A percentile compares a stretch with the other conserved stretches of the same genome.
Conservation (phyloP, 2,888 invertebrate species). For the Punctoribates punctum region DNA sequence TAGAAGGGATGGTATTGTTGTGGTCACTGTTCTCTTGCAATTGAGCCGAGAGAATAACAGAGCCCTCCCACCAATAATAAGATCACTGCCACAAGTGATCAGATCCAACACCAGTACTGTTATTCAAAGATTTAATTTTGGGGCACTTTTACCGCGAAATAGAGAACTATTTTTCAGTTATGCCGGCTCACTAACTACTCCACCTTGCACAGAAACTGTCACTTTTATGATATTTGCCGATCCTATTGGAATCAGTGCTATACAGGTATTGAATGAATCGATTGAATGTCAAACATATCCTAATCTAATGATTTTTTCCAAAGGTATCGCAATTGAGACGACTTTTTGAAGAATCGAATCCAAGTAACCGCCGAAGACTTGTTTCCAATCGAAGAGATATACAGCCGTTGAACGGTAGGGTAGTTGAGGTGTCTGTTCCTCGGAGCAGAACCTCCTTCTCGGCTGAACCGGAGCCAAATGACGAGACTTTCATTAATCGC, state of each 20-base stretch:
- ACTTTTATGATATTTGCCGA: conserved; percentile 4
- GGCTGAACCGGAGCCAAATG: neutral
- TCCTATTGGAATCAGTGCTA: neutral
- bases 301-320: neutral
- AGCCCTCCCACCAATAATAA: neutral
- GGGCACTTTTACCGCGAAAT: neutral
- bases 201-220: conserved; percentile 24
- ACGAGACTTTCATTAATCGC: neutral
- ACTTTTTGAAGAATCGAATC: neutral
- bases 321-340: neutral
- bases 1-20: neutral
- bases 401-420: neutral
- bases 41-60: neutral
- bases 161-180: conserved; percentile 1
- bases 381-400: neutral
- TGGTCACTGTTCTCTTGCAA: neutral
- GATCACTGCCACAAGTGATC: neutral
- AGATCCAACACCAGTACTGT: neutral
- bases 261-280: neutral
- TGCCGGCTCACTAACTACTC: conserved; percentile 17
- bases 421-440: neutral
- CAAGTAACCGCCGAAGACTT: neutral
- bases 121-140: neutral
- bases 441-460: no score
- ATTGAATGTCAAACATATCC: neutral